Percentiles rank a stretch among this genome's conserved stretches.
Evolutionary conservation across 1,140 invertebrate genomes (phyloP).

Genomic region (Geopemphigus sp.): DNA sequence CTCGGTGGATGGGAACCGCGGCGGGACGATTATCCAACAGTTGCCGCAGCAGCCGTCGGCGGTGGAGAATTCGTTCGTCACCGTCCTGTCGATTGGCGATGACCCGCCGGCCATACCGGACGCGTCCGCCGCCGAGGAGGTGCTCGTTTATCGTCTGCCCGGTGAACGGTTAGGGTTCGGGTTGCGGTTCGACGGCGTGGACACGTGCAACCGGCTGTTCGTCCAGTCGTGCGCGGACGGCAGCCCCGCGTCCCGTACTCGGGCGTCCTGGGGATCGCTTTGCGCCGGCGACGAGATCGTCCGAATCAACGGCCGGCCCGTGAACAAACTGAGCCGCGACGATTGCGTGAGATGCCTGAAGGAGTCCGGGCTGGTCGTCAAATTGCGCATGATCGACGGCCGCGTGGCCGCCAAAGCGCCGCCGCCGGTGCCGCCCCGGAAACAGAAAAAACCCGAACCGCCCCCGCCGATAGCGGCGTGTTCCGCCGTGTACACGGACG

Average conservation of each 20-base stretch:
- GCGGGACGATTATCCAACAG: conserved; percentile 49
- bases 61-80: conserved; percentile 57
- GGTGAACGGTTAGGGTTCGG: conserved; percentile 88
- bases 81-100: conserved; percentile 58
- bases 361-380: conserved; percentile 77
- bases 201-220: conserved; percentile 71
- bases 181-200: conserved; percentile 86
- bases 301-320: conserved; percentile 73
- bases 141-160: conserved; percentile 77
- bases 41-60: conserved; percentile 45
- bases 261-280: conserved; percentile 74
- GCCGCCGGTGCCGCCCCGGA: conserved; percentile 53
- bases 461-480: not conserved
- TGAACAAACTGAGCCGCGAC: conserved; percentile 76
- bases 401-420: conserved; percentile 9
- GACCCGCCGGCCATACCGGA: conserved; percentile 53
- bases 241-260: conserved; percentile 78
- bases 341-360: conserved; percentile 82
- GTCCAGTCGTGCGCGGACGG: conserved; percentile 86
- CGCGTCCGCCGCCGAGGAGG: conserved; percentile 64
- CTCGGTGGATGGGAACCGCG: conserved; percentile 58
- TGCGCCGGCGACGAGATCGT: conserved; percentile 85
- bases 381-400: conserved; percentile 57
- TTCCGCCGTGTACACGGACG: conserved; percentile 23
- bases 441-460: conserved; percentile 43